phyloP scores from a whole-genome alignment of 1,140 invertebrate species.

The Rhyacophila brunnea region DNA sequence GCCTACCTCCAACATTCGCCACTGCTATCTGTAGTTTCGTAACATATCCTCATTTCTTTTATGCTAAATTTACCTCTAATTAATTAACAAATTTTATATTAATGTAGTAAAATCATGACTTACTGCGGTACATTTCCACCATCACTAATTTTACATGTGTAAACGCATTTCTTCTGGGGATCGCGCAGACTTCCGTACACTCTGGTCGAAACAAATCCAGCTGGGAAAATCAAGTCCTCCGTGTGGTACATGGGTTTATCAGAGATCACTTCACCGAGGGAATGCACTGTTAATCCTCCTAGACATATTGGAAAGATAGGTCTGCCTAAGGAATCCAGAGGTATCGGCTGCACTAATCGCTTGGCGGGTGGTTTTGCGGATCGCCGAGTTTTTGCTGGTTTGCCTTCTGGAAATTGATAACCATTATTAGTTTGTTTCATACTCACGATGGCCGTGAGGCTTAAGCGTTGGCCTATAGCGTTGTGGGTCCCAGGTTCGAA shows the following conservation, averaged over 20 bases:
- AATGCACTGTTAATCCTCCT: slow-evolving; percentile 73
- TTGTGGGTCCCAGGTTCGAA: no score
- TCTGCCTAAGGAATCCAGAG: slow-evolving; percentile 65
- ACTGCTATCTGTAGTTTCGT: no score
- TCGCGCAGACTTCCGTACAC: slow-evolving; percentile 73
- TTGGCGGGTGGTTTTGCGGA: slow-evolving; percentile 41
- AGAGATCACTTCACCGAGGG: slow-evolving; percentile 73
- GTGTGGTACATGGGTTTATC: slow-evolving; percentile 70
- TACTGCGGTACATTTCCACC: slow-evolving; percentile 68
- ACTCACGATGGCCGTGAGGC: no score
- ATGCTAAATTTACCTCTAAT: slow-evolving; percentile 4
- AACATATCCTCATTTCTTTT: no score
- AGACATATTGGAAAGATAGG: slow-evolving; percentile 75
- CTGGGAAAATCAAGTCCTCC: slow-evolving; percentile 73
- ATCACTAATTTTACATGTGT: slow-evolving; percentile 81
- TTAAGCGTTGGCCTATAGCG: no score
- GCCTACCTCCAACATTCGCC: no score
- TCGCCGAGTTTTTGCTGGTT: slow-evolving; percentile 36
- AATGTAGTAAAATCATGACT: no score
- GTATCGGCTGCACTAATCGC: slow-evolving; percentile 62
- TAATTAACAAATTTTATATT: no score
- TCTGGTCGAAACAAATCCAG: slow-evolving; percentile 78
- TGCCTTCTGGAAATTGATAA: slow-evolving; percentile 18
- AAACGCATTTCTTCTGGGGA: slow-evolving; percentile 70
- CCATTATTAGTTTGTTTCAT: no score